Percentiles rank a stretch among this genome's conserved stretches.
Evolutionary conservation across 2,113 vertebrate species (phyloP).

Genomic region (Dromiciops gliroides): DNA sequence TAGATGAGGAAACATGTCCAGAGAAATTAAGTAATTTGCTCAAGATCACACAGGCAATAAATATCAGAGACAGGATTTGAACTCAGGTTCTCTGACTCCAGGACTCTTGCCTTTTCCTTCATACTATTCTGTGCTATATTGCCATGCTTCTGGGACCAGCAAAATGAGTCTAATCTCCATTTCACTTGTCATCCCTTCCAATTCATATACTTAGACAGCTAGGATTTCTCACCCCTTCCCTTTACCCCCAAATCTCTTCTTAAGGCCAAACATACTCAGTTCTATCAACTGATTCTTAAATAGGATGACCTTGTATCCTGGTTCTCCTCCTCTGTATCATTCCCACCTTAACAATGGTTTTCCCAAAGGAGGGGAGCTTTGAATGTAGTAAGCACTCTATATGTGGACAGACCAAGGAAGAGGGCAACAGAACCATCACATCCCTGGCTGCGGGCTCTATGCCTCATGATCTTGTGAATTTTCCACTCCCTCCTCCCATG

Average conservation of each 20-base stretch:
- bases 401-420: background rate
- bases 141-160: background rate
- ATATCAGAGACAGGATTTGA: background rate
- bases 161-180: background rate
- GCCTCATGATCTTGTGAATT: background rate
- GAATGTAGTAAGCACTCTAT: background rate
- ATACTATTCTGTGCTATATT: background rate
- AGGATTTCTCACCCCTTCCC: background rate
- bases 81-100: background rate
- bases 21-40: background rate
- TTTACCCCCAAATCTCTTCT: background rate
- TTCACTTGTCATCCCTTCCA: background rate
- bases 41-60: background rate
- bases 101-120: background rate
- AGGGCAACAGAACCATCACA: background rate
- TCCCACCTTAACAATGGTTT: background rate
- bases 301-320: background rate
- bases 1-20: background rate
- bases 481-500: background rate
- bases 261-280: background rate
- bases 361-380: background rate
- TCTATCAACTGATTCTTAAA: background rate
- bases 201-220: background rate
- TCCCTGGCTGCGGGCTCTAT: background rate
- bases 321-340: background rate